Percentiles rank a stretch among this genome's conserved stretches.
phyloP scores from a whole-genome alignment of 2,113 vertebrate species.

The Mesocricetus auratus region DNA sequence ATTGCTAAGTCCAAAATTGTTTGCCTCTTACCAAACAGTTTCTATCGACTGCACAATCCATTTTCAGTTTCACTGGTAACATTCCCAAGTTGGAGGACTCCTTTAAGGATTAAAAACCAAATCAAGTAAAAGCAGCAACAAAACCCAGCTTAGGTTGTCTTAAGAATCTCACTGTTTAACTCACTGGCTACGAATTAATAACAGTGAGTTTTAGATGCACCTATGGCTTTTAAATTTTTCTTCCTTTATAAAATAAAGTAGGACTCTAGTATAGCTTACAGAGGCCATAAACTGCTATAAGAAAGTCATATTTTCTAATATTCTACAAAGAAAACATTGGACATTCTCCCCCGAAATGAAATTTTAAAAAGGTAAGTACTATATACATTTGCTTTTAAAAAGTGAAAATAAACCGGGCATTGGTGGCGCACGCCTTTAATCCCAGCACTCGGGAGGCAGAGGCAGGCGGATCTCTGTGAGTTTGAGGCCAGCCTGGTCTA shows the following conservation, averaged over 20 bases:
- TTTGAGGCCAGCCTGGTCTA: too few species aligned
- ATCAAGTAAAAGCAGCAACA: background rate
- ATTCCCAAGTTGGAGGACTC: background rate
- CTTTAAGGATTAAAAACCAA: constrained; percentile 13
- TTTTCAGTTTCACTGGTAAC: constrained; percentile 11
- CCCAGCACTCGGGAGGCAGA: too few species aligned
- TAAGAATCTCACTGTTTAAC: constrained; percentile 16
- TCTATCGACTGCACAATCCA: background rate
- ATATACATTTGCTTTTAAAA: background rate
- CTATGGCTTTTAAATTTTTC: background rate
- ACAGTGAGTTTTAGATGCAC: constrained; percentile 45
- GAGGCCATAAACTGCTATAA: background rate
- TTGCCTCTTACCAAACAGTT: background rate
- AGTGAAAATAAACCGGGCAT: constrained; percentile 26
- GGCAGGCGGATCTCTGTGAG: too few species aligned
- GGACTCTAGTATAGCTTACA: background rate
- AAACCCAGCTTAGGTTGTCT: background rate
- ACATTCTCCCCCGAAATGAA: background rate
- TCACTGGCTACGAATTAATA: constrained; percentile 26
- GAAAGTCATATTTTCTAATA: constrained; percentile 32
- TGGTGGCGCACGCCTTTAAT: too few species aligned
- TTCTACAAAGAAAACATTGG: background rate
- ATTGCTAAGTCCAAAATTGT: constrained; percentile 9
- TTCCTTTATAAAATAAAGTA: constrained; percentile 43
- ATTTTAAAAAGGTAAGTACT: background rate